A percentile compares a stretch with the other conserved stretches of the same genome.
Evolutionary conservation across 1,140 invertebrate genomes (phyloP).

Genomic region (Lucilia sericata): DNA sequence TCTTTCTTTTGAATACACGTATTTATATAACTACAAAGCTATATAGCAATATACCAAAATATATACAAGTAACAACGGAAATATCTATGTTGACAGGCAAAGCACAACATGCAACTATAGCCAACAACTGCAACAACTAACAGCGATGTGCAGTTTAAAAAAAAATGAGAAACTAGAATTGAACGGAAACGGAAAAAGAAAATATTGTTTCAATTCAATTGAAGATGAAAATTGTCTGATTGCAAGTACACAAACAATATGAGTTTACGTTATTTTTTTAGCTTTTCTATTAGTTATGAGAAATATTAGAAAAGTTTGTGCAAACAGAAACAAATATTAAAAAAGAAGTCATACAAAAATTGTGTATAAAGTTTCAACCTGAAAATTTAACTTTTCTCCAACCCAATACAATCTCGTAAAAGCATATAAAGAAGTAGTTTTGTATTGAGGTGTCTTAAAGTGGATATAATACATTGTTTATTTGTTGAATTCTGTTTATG

Average conservation of each 20-base stretch:
- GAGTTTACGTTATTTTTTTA: not conserved
- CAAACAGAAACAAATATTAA: too few species aligned
- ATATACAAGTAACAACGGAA: not conserved
- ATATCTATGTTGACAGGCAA: constrained; percentile 20
- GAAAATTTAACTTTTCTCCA: too few species aligned
- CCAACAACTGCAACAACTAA: not conserved
- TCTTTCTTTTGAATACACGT: not conserved
- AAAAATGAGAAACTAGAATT: not conserved
- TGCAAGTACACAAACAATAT: constrained; percentile 18
- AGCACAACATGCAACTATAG: not conserved
- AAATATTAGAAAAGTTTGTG: not conserved
- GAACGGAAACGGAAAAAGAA: constrained; percentile 41
- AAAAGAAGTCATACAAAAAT: too few species aligned
- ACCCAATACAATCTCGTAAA: too few species aligned
- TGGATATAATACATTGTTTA: not conserved
- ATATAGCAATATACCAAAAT: not conserved
- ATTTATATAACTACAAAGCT: not conserved
- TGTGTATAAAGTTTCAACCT: too few species aligned
- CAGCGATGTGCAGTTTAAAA: not conserved
- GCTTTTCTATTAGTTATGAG: not conserved
- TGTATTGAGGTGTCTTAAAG: not conserved
- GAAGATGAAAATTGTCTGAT: constrained; percentile 42
- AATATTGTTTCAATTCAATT: constrained; percentile 44
- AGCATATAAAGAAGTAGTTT: not conserved
- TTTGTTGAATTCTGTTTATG: not conserved